phyloP scores from a whole-genome alignment of 2,888 invertebrate species.

The Hirtodrosophila trivittata region DNA sequence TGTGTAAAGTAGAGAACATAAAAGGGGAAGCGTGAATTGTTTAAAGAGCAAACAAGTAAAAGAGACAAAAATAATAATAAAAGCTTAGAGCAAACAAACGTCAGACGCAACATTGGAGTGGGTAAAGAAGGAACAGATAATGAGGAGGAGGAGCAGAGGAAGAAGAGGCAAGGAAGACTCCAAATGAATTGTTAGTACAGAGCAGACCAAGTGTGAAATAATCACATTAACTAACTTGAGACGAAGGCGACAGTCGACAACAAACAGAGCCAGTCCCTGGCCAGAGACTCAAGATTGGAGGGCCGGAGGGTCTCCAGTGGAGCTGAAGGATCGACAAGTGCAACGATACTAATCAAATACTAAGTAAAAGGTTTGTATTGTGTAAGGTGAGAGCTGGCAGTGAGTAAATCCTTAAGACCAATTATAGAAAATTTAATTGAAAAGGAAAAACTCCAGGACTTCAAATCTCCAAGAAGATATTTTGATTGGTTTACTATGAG shows the following conservation, averaged over 20 bases:
- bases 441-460: too few species aligned
- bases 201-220: constrained; percentile 74
- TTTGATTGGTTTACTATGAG: too few species aligned
- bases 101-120: too few species aligned
- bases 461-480: constrained; percentile 9
- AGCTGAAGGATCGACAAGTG: constrained; percentile 27
- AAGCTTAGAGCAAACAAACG: constrained; percentile 12
- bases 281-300: constrained; percentile 11
- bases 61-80: constrained; percentile 29
- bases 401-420: too few species aligned
- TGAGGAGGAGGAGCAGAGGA: background rate
- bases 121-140: too few species aligned
- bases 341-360: constrained; percentile 33
- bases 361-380: too few species aligned
- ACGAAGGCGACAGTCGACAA: constrained; percentile 39
- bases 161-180: background rate
- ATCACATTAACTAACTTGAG: constrained; percentile 68
- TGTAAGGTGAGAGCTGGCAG: too few species aligned
- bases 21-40: constrained; percentile 8
- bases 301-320: constrained; percentile 2
- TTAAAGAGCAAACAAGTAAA: constrained; percentile 21
- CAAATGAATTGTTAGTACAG: constrained; percentile 56
- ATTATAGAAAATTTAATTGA: too few species aligned
- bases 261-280: constrained; percentile 13
- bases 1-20: too few species aligned